phyloP scores from a whole-genome alignment of 1,140 invertebrate genomes.

The Piezodorus guildinii region DNA sequence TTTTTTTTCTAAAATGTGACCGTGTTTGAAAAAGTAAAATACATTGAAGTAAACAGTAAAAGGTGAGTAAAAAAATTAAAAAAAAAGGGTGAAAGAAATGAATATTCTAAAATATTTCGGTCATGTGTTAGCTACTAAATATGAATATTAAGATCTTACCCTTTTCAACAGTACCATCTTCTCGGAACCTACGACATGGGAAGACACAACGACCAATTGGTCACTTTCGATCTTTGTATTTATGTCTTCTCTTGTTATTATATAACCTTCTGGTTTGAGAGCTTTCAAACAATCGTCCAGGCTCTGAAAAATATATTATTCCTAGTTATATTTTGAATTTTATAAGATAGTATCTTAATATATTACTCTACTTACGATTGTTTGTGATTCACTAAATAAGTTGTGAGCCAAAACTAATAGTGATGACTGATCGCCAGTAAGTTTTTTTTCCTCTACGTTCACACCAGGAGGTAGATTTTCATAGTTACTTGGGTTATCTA shows the following conservation, averaged over 20 bases:
- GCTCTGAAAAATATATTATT: constrained; percentile 17
- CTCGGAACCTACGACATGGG: constrained; percentile 20
- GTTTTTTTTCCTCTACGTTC: constrained; percentile 46
- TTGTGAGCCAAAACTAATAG: constrained; percentile 39
- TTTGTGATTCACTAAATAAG: not conserved
- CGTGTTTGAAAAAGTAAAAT: not conserved
- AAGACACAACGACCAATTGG: constrained; percentile 10
- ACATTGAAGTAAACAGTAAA: not conserved
- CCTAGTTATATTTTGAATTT: not conserved
- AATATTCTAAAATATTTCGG: no score
- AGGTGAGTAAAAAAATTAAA: not conserved
- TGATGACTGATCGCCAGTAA: constrained; percentile 42
- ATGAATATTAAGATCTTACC: constrained; percentile 16
- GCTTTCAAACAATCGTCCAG: constrained; percentile 31
- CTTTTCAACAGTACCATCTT: constrained; percentile 25
- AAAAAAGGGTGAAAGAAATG: not conserved
- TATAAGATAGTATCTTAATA: not conserved
- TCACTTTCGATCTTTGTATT: constrained; percentile 24
- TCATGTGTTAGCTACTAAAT: not conserved
- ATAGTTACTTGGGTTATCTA: constrained; percentile 33
- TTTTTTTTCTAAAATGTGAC: not conserved
- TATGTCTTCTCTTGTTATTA: constrained; percentile 37
- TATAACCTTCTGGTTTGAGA: constrained; percentile 37
- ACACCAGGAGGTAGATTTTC: constrained; percentile 39
- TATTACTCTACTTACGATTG: not conserved